Conservation (phyloP, 2,888 invertebrate genomes). For the Orchestes rusci region DNA sequence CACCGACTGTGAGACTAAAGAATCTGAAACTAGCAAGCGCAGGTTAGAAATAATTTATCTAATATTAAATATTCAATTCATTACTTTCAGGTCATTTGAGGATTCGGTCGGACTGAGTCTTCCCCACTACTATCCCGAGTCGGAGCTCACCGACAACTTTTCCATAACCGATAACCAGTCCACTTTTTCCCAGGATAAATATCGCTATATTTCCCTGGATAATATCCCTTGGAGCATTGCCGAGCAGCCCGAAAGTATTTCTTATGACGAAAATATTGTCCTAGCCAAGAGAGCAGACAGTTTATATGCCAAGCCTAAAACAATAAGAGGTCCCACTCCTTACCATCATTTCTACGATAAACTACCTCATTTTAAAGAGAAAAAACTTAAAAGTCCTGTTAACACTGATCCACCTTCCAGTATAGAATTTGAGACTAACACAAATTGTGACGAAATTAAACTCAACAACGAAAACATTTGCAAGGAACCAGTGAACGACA, state of each 20-base stretch:
- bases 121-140: slow-evolving; percentile 43
- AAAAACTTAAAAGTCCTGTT: slow-evolving; percentile 15
- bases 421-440: slow-evolving; percentile 33
- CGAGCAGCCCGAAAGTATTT: slow-evolving; percentile 34
- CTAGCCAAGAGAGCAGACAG: slow-evolving; percentile 35
- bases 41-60: too few relatives aligned
- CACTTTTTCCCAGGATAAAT: slow-evolving; percentile 10
- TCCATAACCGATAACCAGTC: slow-evolving; percentile 41
- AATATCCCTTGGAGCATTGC: slow-evolving; percentile 24
- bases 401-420: slow-evolving; percentile 11
- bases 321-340: slow-evolving; percentile 39
- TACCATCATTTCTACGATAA: slow-evolving; percentile 29
- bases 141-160: slow-evolving; percentile 45
- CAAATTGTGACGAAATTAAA: slow-evolving; percentile 37
- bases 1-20: too few relatives aligned
- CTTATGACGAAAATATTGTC: slow-evolving; percentile 43
- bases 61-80: too few relatives aligned
- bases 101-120: slow-evolving; percentile 39
- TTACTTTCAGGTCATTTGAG: slow-evolving; percentile 36
- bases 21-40: too few relatives aligned
- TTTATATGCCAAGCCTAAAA: slow-evolving; percentile 37
- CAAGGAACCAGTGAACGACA: slow-evolving; percentile 22
- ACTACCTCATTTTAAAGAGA: slow-evolving; percentile 11
- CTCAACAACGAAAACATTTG: slow-evolving; percentile 34
- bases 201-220: slow-evolving; percentile 14